A percentile compares a stretch with the other conserved stretches of the same genome.
Evolutionary conservation across 2,797 vertebrate species (phyloP).

Genomic region (Paramormyrops hopkinsi): DNA sequence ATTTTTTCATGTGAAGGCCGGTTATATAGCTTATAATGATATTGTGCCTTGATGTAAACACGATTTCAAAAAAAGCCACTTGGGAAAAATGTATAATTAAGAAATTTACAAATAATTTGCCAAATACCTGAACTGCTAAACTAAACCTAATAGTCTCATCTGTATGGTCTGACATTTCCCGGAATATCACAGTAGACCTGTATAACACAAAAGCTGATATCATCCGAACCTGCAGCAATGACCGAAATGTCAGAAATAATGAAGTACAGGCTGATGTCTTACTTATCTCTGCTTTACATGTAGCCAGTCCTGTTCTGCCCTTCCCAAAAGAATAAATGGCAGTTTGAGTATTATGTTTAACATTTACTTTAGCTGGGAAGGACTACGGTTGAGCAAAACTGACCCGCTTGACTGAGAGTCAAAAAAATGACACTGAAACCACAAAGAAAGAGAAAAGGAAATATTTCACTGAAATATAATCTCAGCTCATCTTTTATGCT

Average conservation of each 20-base stretch:
- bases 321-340: constrained; percentile 3
- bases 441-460: constrained; percentile 4
- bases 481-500: background rate
- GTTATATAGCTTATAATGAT: background rate
- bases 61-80: background rate
- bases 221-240: background rate
- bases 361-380: background rate
- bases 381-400: background rate
- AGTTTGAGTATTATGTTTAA: background rate
- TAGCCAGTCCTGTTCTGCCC: background rate
- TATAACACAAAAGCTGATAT: background rate
- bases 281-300: background rate
- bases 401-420: background rate
- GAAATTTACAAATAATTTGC: background rate
- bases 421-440: constrained; percentile 29
- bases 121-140: background rate
- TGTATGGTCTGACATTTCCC: background rate
- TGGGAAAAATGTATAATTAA: background rate
- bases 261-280: background rate
- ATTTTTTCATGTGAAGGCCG: background rate
- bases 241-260: background rate
- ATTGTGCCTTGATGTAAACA: background rate
- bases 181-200: background rate
- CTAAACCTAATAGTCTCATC: background rate
- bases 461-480: background rate